These are phyloP conservation scores for Rhagium mordax DNA, from an alignment of 2,888 invertebrate genomes.

Conservation along the genomic window DNA sequence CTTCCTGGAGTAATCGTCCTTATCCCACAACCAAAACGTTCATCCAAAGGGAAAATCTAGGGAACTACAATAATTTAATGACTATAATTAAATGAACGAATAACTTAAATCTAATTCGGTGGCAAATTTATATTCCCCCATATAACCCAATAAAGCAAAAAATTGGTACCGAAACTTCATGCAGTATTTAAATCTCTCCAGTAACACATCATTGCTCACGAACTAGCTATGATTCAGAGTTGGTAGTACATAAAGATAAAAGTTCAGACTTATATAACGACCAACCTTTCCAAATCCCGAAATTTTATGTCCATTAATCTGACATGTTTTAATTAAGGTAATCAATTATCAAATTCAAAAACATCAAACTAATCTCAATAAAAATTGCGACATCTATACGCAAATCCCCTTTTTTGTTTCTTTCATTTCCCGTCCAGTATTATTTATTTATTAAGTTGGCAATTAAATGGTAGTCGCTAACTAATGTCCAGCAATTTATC, in stretches of 20 bases:
- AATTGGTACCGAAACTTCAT: not conserved
- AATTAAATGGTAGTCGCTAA: slow-evolving; percentile 60
- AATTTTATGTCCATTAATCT: not conserved
- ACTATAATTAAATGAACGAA: too few species aligned
- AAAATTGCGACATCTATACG: slow-evolving; percentile 7
- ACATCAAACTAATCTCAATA: slow-evolving; percentile 15
- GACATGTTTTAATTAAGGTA: slow-evolving; percentile 9
- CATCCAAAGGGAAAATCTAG: too few species aligned
- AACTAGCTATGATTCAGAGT: not conserved
- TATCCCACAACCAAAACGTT: too few species aligned
- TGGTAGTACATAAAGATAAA: not conserved
- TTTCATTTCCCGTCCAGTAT: slow-evolving; percentile 18
- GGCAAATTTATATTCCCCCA: too few species aligned
- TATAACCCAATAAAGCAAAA: too few species aligned
- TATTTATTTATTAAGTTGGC: slow-evolving; percentile 61
- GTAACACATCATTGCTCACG: not conserved
- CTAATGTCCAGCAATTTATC: slow-evolving; percentile 61
- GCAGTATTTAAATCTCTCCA: not conserved
- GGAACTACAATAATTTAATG: too few species aligned
- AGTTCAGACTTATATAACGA: not conserved
- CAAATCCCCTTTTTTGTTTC: slow-evolving; percentile 26
- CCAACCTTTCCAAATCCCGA: not conserved
- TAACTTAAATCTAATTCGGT: too few species aligned
- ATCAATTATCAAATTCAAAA: slow-evolving; percentile 14
- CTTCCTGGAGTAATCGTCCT: too few species aligned